A percentile compares a stretch with the other conserved stretches of the same genome.
Evolutionary conservation across 2,888 invertebrate species (phyloP).

Genomic region (Drosophila mimetica): DNA sequence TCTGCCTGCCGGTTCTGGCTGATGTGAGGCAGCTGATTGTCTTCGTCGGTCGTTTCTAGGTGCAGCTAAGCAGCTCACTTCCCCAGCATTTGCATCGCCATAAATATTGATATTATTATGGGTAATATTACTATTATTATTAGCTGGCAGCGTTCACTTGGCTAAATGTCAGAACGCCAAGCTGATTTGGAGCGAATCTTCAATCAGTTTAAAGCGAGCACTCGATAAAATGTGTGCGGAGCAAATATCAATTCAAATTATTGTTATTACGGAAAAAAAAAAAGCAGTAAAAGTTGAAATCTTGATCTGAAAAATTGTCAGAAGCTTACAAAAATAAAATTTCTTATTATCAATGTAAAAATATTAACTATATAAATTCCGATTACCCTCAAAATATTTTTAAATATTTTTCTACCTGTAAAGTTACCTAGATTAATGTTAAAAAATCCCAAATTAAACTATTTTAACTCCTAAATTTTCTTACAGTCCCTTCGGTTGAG

Average conservation of each 20-base stretch:
- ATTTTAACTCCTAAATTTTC: not conserved
- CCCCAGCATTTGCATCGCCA: constrained; percentile 22
- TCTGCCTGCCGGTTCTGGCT: constrained; percentile 3
- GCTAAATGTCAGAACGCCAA: constrained; percentile 37
- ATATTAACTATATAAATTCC: too few species aligned
- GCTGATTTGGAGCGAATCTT: constrained; percentile 29
- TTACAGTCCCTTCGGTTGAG: constrained; percentile 48
- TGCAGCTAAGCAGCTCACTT: constrained; percentile 43
- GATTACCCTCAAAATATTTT: too few species aligned
- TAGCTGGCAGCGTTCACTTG: constrained; percentile 24
- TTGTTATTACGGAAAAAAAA: constrained; percentile 9
- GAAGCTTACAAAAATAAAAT: too few species aligned
- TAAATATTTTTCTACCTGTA: too few species aligned
- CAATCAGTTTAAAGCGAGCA: constrained; percentile 9
- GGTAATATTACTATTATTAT: constrained; percentile 26
- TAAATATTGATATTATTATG: constrained; percentile 46
- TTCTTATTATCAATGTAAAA: too few species aligned
- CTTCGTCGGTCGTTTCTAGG: constrained; percentile 29
- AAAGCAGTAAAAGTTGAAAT: too few species aligned
- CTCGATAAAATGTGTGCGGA: constrained; percentile 27
- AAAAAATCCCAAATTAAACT: not conserved
- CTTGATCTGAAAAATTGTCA: too few species aligned
- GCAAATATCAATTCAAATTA: constrained; percentile 21
- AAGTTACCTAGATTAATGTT: too few species aligned
- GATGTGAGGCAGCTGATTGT: constrained; percentile 33